Conservation (phyloP, 2,888 invertebrate species). For the Scrobipalpa atriplicella region DNA sequence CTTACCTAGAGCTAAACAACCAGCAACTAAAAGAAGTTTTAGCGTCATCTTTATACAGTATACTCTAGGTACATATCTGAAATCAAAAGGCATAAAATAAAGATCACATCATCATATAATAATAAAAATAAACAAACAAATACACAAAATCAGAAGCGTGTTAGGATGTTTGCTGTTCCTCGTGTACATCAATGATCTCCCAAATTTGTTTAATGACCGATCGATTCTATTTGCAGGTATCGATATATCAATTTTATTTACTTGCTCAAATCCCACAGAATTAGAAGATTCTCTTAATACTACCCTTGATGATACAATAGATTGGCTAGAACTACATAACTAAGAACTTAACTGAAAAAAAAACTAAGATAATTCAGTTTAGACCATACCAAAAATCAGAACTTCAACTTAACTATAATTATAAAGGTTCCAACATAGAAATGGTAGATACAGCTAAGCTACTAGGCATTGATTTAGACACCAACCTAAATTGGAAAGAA, state of each 20-base stretch:
- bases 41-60: not conserved
- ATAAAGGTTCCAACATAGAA: not conserved
- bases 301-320: not conserved
- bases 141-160: not conserved
- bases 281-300: not conserved
- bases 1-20: constrained; percentile 19
- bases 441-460: not conserved
- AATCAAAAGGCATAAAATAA: not conserved
- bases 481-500: constrained; percentile 16
- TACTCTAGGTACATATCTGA: too few species aligned
- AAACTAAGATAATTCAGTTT: constrained; percentile 23
- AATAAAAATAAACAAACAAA: not conserved
- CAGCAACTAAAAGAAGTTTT: not conserved
- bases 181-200: constrained; percentile 6
- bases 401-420: not conserved
- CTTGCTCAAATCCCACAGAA: not conserved
- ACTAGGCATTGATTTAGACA: constrained; percentile 20
- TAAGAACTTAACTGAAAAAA: constrained; percentile 15
- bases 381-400: constrained; percentile 15
- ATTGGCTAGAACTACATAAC: constrained; percentile 22
- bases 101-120: not conserved
- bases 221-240: constrained; percentile 19
- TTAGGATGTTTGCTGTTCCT: constrained; percentile 5
- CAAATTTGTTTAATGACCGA: not conserved
- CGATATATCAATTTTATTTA: constrained; percentile 19